Evolutionary conservation across 2,888 invertebrate species (phyloP).

Genomic region (Panorpa germanica): DNA sequence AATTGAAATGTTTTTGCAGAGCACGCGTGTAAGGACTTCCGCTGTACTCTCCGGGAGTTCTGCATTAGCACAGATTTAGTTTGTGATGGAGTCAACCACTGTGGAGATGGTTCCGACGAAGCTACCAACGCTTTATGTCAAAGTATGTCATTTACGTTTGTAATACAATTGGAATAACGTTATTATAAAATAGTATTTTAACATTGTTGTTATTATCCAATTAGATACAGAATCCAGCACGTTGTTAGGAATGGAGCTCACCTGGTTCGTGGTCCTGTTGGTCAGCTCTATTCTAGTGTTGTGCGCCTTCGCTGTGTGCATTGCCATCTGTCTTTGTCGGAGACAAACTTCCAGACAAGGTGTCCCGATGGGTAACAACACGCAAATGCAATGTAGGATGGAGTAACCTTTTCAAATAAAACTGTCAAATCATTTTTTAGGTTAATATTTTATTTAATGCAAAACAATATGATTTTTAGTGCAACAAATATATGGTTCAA

Average conservation of each 20-base stretch:
- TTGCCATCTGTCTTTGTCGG: slow-evolving; percentile 60
- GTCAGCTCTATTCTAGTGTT: slow-evolving; percentile 49
- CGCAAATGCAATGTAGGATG: too few species aligned
- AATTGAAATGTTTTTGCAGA: slow-evolving; percentile 32
- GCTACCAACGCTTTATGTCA: slow-evolving; percentile 68
- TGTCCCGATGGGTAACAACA: too few species aligned
- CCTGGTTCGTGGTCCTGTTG: slow-evolving; percentile 56
- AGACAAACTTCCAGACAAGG: too few species aligned
- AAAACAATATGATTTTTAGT: too few species aligned
- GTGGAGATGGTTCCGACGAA: slow-evolving; percentile 87
- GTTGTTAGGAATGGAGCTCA: slow-evolving; percentile 51
- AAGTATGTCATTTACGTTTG: slow-evolving; percentile 46
- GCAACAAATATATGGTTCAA: too few species aligned
- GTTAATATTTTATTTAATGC: too few species aligned
- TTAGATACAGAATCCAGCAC: slow-evolving; percentile 39
- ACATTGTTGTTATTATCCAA: slow-evolving; percentile 12
- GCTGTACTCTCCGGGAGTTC: slow-evolving; percentile 72
- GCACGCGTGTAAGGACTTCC: slow-evolving; percentile 75
- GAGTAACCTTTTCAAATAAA: too few species aligned
- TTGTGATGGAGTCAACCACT: slow-evolving; percentile 87
- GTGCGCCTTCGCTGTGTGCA: slow-evolving; percentile 45
- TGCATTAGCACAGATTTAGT: slow-evolving; percentile 83
- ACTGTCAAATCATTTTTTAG: too few species aligned
- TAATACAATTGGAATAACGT: not conserved
- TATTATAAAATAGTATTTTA: not conserved